Evolutionary conservation across 2,797 vertebrate species (phyloP).

Genomic region (Capromys pilorides): DNA sequence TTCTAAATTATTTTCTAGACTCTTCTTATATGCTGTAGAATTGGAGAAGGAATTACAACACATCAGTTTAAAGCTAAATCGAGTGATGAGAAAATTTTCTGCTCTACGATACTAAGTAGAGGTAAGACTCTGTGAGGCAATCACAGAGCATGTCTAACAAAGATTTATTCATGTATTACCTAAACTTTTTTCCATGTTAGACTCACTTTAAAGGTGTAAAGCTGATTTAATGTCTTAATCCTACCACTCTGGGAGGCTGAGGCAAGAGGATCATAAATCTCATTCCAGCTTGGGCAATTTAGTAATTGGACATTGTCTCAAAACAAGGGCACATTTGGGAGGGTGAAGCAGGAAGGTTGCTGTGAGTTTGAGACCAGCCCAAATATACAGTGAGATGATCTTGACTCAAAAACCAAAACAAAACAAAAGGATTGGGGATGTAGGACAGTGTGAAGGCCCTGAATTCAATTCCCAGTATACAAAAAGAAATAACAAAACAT

Average conservation of each 20-base stretch:
- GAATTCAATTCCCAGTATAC: background rate
- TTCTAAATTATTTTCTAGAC: conserved; percentile 75
- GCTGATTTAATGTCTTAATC: background rate
- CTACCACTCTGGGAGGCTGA: background rate
- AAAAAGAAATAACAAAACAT: background rate
- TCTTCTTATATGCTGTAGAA: conserved; percentile 67
- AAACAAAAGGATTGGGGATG: background rate
- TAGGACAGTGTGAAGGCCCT: background rate
- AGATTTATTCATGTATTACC: background rate
- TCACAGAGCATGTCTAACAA: background rate
- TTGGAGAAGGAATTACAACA: conserved; percentile 72
- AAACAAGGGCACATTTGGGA: background rate
- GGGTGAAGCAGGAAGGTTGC: background rate
- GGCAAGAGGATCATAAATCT: background rate
- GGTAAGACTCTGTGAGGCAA: conserved; percentile 62
- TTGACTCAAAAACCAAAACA: background rate
- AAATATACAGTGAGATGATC: background rate
- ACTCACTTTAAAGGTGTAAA: conserved; percentile 24
- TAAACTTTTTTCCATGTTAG: conserved; percentile 1
- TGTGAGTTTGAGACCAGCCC: background rate
- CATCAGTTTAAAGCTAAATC: conserved; percentile 62
- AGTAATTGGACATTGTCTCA: background rate
- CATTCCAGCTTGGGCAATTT: background rate
- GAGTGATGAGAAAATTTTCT: conserved; percentile 61
- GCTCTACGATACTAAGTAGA: conserved; percentile 34